A percentile compares a stretch with the other conserved stretches of the same genome.
Evolutionary conservation across 2,113 vertebrate species (phyloP).

Genomic region (Colistium nudipinnis): DNA sequence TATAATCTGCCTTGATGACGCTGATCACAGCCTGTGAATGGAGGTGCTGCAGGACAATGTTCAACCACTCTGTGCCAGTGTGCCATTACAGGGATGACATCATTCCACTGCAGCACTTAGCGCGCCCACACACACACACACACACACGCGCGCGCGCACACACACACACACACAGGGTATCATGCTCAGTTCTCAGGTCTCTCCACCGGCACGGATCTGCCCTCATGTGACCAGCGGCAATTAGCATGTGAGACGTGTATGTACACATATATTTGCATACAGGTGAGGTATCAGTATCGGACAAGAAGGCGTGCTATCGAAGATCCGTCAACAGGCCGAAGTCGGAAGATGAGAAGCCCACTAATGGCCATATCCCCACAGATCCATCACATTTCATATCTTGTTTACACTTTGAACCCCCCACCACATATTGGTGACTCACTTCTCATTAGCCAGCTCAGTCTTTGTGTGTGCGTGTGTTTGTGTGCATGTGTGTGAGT

Average conservation of each 20-base stretch:
- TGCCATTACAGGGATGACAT: constrained; percentile 80
- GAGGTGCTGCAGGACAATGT: constrained; percentile 64
- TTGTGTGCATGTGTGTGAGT: constrained; percentile 19
- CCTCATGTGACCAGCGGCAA: constrained; percentile 46
- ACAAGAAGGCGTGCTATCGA: constrained; percentile 15
- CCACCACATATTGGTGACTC: constrained; percentile 62
- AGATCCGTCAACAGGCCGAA: constrained; percentile 51
- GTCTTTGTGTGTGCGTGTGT: constrained; percentile 25
- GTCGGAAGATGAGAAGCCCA: constrained; percentile 40
- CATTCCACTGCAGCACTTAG: constrained; percentile 79
- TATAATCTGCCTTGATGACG: constrained; percentile 68
- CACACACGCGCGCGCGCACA: constrained; percentile 37
- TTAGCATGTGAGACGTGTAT: constrained; percentile 35
- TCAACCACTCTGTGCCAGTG: constrained; percentile 65
- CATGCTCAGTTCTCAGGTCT: constrained; percentile 61
- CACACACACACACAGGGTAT: constrained; percentile 42
- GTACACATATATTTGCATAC: constrained; percentile 22
- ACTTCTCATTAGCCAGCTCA: constrained; percentile 57
- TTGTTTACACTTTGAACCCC: constrained; percentile 70
- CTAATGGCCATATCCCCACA: constrained; percentile 61
- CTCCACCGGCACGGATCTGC: constrained; percentile 49
- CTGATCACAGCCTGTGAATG: constrained; percentile 69
- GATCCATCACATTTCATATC: constrained; percentile 65
- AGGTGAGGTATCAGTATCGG: constrained; percentile 48
- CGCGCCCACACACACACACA: constrained; percentile 5